These are phyloP conservation scores for Tauraco hartlaubi DNA, from an alignment of 2,797 vertebrate genomes.

Conservation along the genomic window DNA sequence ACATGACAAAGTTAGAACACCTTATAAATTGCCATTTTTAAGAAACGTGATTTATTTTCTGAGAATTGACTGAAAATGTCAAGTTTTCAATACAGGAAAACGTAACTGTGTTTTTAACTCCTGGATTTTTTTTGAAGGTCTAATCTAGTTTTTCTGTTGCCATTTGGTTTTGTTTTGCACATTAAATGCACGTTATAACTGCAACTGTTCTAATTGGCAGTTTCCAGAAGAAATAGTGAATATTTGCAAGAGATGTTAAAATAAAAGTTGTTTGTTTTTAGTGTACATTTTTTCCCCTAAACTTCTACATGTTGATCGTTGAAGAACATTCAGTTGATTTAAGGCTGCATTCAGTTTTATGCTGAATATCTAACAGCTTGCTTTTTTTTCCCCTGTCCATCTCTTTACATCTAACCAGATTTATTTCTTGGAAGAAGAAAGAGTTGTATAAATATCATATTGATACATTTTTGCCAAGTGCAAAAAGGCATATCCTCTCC, in stretches of 20 bases:
- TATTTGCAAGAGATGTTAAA: not conserved
- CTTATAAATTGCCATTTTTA: not conserved
- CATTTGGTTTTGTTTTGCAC: not conserved
- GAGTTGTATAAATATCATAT: not conserved
- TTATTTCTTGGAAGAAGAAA: not conserved
- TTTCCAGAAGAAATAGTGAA: not conserved
- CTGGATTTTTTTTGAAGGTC: rapidly evolving
- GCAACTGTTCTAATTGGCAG: not conserved
- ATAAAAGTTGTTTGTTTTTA: not conserved
- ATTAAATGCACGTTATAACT: not conserved
- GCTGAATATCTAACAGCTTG: not conserved
- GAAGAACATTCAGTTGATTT: not conserved
- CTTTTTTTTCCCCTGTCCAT: not conserved
- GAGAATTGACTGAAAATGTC: not conserved
- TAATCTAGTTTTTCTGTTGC: not conserved
- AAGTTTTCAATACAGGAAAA: not conserved
- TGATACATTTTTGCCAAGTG: not conserved
- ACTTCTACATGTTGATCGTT: not conserved
- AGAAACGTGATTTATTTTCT: not conserved
- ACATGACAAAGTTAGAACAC: not conserved
- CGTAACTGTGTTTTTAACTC: not conserved
- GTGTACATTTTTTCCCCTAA: not conserved
- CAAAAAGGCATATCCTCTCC: not conserved
- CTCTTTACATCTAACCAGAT: not conserved
- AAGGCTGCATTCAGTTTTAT: not conserved